phyloP scores from a whole-genome alignment of 2,888 invertebrate genomes.

The Patella pellucida region DNA sequence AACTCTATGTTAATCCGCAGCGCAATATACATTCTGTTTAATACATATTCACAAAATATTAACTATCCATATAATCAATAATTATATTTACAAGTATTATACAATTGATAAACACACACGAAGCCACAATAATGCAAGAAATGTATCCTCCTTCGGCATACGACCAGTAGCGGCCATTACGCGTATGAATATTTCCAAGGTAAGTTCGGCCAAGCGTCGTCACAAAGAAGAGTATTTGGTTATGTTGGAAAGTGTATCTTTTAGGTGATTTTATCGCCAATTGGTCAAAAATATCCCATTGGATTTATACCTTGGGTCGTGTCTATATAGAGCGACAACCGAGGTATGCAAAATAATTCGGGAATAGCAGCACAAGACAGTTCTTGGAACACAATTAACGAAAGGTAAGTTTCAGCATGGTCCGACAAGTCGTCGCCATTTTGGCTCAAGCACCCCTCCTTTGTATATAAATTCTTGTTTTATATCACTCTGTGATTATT shows the following conservation, averaged over 20 bases:
- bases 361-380: conserved; percentile 10
- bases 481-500: no score
- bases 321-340: neutral
- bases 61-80: no score
- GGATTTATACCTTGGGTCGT: conserved; percentile 6
- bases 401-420: conserved; percentile 11
- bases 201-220: conserved; percentile 11
- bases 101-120: no score
- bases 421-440: conserved; percentile 10
- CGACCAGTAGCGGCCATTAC: neutral
- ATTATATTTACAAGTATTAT: no score
- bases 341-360: conserved; percentile 9
- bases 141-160: neutral
- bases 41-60: no score
- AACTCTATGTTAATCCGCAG: conserved; percentile 2
- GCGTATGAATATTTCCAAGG: conserved; percentile 9
- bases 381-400: conserved; percentile 5
- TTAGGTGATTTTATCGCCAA: conserved; percentile 11
- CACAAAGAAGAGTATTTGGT: conserved; percentile 9
- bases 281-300: neutral
- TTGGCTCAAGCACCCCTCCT: conserved; percentile 8
- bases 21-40: no score
- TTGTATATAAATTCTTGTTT: neutral
- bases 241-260: conserved; percentile 3
- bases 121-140: no score